These are phyloP conservation scores for Pandemis cinnamomeana DNA, from an alignment of 2,888 invertebrate genomes.

Conservation along the genomic window DNA sequence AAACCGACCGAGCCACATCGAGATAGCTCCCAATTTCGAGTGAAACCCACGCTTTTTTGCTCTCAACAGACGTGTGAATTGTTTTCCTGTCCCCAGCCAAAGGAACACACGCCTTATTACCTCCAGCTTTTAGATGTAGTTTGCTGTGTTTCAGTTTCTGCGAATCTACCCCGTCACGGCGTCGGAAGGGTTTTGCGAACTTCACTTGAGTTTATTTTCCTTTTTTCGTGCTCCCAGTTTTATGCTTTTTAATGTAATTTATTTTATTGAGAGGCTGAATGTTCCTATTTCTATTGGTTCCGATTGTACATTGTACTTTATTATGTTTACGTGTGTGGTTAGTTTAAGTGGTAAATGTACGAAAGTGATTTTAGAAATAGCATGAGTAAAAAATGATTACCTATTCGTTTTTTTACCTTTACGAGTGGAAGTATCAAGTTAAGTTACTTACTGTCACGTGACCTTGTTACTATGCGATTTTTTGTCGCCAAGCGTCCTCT, in stretches of 20 bases:
- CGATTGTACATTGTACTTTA: conserved; percentile 17
- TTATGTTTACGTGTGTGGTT: conserved; percentile 5
- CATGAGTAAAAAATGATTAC: no score
- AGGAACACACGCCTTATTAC: conserved; percentile 48
- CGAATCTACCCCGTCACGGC: conserved; percentile 52
- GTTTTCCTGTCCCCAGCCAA: conserved; percentile 41
- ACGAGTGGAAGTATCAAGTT: no score
- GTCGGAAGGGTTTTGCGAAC: conserved; percentile 54
- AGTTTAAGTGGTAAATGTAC: neutral
- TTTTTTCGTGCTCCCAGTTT: conserved; percentile 47
- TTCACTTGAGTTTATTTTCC: conserved; percentile 51
- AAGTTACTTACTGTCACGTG: no score
- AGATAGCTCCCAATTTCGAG: conserved; percentile 37
- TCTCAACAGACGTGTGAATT: conserved; percentile 47
- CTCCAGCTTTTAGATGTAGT: conserved; percentile 44
- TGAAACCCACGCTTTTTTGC: conserved; percentile 47
- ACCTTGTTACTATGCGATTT: no score
- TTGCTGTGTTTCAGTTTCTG: conserved; percentile 36
- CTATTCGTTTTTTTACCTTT: no score
- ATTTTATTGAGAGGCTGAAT: conserved; percentile 37
- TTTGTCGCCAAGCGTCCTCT: no score
- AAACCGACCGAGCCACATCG: conserved; percentile 49
- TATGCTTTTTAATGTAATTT: conserved; percentile 41
- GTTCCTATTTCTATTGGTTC: conserved; percentile 28
- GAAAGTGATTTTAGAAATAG: neutral